Conservation (phyloP, 2,888 invertebrate genomes). For the Drosophila multiciliata region DNA sequence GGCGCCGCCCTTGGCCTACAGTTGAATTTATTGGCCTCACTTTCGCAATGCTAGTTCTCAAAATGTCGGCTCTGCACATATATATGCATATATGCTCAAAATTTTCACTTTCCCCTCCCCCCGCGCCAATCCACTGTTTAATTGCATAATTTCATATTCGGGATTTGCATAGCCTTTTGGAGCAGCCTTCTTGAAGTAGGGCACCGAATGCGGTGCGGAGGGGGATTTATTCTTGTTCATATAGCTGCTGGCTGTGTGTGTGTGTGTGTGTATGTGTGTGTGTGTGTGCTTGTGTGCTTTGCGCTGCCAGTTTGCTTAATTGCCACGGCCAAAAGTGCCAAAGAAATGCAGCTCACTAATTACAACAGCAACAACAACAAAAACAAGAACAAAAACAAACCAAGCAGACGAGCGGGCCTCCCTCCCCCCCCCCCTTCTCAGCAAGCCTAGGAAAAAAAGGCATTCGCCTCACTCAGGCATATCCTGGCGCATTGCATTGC, state of each 20-base stretch:
- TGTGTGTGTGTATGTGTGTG: background rate
- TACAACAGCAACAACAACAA: conserved; percentile 68
- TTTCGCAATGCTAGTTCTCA: background rate
- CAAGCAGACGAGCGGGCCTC: conserved; percentile 43
- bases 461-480: conserved; percentile 37
- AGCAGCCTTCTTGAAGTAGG: conserved; percentile 2
- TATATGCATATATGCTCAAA: background rate
- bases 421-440: background rate
- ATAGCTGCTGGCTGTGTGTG: conserved; percentile 30
- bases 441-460: background rate
- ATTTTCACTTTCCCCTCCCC: background rate
- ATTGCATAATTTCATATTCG: conserved; percentile 76
- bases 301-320: conserved; percentile 64
- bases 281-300: conserved; percentile 9
- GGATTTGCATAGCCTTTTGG: conserved; percentile 43
- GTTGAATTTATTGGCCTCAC: background rate
- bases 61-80: background rate
- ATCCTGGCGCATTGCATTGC: conserved; percentile 41
- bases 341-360: conserved; percentile 77
- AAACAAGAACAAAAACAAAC: conserved; percentile 58
- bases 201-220: background rate
- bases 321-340: conserved; percentile 77
- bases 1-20: conserved; percentile 19
- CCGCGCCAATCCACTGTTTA: conserved; percentile 28
- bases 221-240: conserved; percentile 15